A percentile compares a stretch with the other conserved stretches of the same genome.
These are phyloP conservation scores for Bombyx mori DNA, from an alignment of 1,140 invertebrate species.

Conservation along the genomic window ASM3026992v2 NC_085114.1:10868501-10869000, in stretches of 20 bases:
- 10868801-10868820: not conserved
- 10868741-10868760: conserved; percentile 25
- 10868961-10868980: too few species aligned
- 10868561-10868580: conserved; percentile 62
- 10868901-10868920: conserved; percentile 23
- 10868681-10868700: conserved; percentile 47
- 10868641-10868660: conserved; percentile 66
- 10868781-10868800: conserved; percentile 1
- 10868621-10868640: conserved; percentile 59
- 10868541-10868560: conserved; percentile 43
- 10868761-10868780: not conserved
- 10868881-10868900: conserved; percentile 16
- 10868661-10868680: conserved; percentile 67
- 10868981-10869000: too few species aligned
- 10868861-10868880: conserved; percentile 13
- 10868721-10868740: conserved; percentile 26
- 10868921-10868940: conserved; percentile 30
- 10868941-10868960: conserved; percentile 20
- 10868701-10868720: conserved; percentile 39
- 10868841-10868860: conserved; percentile 4
- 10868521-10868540: conserved; percentile 24
- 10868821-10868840: not conserved
- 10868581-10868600: conserved; percentile 68
- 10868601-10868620: conserved; percentile 69
- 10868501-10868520: not conserved